A percentile compares a stretch with the other conserved stretches of the same genome.
Conservation (phyloP, 1,140 invertebrate species). For the Neodiprion virginianus region DNA sequence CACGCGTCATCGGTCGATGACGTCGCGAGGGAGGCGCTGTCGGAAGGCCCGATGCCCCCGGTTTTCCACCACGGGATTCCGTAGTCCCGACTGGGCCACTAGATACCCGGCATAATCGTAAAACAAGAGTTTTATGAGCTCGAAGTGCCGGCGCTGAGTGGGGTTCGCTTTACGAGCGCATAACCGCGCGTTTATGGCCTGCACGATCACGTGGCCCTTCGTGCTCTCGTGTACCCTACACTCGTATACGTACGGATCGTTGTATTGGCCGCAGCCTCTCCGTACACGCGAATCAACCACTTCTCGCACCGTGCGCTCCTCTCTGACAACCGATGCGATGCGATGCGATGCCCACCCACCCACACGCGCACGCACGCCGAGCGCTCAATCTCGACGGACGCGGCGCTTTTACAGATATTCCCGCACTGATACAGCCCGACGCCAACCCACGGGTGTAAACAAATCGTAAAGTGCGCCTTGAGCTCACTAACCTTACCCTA, state of each 20-base stretch:
- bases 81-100: conserved; percentile 21
- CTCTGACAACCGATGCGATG: too few relatives aligned
- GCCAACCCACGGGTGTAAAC: conserved; percentile 61
- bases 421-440: conserved; percentile 47
- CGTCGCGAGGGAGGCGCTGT: conserved; percentile 28
- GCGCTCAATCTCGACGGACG: too few relatives aligned
- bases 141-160: conserved; percentile 34
- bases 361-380: too few relatives aligned
- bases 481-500: conserved; percentile 59
- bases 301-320: too few relatives aligned
- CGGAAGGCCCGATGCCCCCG: conserved; percentile 26
- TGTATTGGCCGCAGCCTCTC: too few relatives aligned
- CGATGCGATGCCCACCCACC: too few relatives aligned
- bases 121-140: conserved; percentile 59
- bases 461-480: conserved; percentile 62
- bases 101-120: conserved; percentile 47
- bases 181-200: conserved; percentile 61
- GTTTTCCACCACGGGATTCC: conserved; percentile 21
- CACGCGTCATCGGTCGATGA: not conserved
- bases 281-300: too few relatives aligned
- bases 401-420: too few relatives aligned
- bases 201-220: conserved; percentile 58
- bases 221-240: conserved; percentile 49
- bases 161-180: conserved; percentile 59
- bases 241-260: not conserved